Percentiles rank a stretch among this genome's conserved stretches.
Conservation (phyloP, 1,140 invertebrate genomes). For the Drosophila fuyamai region DNA sequence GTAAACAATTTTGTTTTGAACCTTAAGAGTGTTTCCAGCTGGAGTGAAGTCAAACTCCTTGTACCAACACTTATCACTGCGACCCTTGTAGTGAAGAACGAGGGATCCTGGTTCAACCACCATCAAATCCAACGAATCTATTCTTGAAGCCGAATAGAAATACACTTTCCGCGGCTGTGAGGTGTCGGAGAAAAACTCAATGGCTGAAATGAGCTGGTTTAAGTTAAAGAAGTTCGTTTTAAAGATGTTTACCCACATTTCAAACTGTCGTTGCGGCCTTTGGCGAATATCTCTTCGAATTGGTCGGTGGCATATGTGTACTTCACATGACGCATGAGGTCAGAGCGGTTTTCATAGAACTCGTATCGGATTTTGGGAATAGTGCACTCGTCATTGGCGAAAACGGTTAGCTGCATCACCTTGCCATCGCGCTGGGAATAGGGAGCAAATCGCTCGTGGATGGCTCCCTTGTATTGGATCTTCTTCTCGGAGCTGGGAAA, state of each 20-base stretch:
- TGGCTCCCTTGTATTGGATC: constrained; percentile 90
- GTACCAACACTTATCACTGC: constrained; percentile 64
- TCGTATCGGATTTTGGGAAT: constrained; percentile 87
- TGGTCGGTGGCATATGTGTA: constrained; percentile 87
- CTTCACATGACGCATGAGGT: constrained; percentile 88
- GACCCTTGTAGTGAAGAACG: constrained; percentile 55
- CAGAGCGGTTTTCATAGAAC: constrained; percentile 89
- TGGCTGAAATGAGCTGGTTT: constrained; percentile 37
- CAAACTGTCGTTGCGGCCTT: constrained; percentile 89
- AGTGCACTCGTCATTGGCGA: constrained; percentile 89
- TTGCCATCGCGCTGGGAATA: constrained; percentile 89
- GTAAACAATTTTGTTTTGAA: too few relatives aligned
- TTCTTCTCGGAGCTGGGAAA: constrained; percentile 91
- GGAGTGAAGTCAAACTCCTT: constrained; percentile 65
- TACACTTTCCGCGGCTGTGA: constrained; percentile 84
- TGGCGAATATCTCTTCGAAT: constrained; percentile 88
- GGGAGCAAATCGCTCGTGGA: constrained; percentile 91
- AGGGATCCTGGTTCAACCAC: constrained; percentile 41
- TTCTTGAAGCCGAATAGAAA: constrained; percentile 86
- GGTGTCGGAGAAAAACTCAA: constrained; percentile 53
- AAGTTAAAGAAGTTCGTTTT: too few relatives aligned
- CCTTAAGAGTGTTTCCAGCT: constrained; percentile 27
- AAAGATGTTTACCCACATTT: constrained; percentile 85
- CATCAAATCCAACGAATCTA: constrained; percentile 65
- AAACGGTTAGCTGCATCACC: constrained; percentile 89